Conservation (phyloP, 2,797 vertebrate genomes). For the Rhinophrynus dorsalis region DNA sequence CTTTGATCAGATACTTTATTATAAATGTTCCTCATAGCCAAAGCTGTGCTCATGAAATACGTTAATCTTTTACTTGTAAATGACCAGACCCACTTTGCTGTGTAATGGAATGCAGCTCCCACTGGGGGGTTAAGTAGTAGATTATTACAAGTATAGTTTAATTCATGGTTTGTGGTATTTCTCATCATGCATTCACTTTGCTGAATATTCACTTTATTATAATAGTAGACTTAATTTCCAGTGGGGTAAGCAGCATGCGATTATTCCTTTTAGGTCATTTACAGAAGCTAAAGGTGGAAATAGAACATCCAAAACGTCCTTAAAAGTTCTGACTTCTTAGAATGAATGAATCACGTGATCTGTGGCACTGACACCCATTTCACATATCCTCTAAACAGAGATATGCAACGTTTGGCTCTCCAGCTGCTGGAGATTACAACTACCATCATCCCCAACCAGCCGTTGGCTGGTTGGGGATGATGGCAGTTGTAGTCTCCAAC, state of each 20-base stretch:
- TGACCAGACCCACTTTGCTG: neutral
- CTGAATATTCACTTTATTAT: conserved; percentile 4
- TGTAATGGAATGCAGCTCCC: conserved; percentile 27
- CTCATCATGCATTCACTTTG: neutral
- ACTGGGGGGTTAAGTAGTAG: conserved; percentile 31
- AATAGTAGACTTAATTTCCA: neutral
- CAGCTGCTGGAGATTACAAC: too few relatives aligned
- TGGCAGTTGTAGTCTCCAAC: too few relatives aligned
- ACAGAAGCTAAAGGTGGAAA: neutral
- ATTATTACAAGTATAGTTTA: conserved; percentile 23
- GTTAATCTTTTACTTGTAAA: conserved; percentile 6
- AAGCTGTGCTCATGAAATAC: neutral
- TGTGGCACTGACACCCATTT: neutral
- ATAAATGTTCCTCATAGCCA: too few relatives aligned
- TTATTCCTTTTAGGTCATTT: neutral
- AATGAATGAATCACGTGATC: conserved; percentile 9
- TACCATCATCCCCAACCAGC: too few relatives aligned
- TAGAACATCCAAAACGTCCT: neutral
- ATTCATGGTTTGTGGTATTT: neutral
- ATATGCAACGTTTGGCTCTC: too few relatives aligned
- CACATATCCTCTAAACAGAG: conserved; percentile 5
- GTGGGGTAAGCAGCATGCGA: neutral
- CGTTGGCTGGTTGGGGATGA: too few relatives aligned
- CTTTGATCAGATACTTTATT: too few relatives aligned
- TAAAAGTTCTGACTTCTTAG: conserved; percentile 10